A percentile compares a stretch with the other conserved stretches of the same genome.
Evolutionary conservation across 2,113 vertebrate species (phyloP).

Genomic region (Megaptera novaeangliae): DNA sequence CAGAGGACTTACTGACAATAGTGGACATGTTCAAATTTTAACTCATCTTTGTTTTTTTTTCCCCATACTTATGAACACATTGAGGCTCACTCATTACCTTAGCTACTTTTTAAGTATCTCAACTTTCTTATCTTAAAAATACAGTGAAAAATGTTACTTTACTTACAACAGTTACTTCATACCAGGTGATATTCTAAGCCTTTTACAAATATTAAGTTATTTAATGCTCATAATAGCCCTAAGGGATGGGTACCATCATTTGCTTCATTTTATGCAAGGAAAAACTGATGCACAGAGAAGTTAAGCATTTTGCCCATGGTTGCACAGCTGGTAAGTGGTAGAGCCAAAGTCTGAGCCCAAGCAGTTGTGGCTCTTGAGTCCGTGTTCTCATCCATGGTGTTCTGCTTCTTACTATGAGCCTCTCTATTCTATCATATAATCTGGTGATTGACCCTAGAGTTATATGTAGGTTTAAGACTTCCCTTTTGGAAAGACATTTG

Average conservation of each 20-base stretch:
- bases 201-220: neutral
- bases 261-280: neutral
- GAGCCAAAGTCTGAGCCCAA: neutral
- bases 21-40: conserved; percentile 4
- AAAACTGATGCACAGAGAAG: neutral
- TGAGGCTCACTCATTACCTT: neutral
- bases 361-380: no score
- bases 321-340: neutral
- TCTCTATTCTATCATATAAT: neutral
- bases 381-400: neutral
- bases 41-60: conserved; percentile 10
- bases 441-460: neutral
- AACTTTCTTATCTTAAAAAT: conserved; percentile 31
- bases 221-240: neutral
- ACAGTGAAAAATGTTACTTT: neutral
- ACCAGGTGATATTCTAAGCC: neutral
- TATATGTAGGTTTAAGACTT: neutral
- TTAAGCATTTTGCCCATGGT: neutral
- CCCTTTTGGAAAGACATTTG: neutral
- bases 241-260: neutral
- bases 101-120: neutral
- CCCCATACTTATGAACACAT: neutral
- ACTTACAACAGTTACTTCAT: neutral
- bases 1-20: conserved; percentile 19
- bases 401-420: neutral